A percentile compares a stretch with the other conserved stretches of the same genome.
These are phyloP conservation scores for Heliconius eleuchia DNA, from an alignment of 1,140 invertebrate species.

Conservation along the genomic window DNA sequence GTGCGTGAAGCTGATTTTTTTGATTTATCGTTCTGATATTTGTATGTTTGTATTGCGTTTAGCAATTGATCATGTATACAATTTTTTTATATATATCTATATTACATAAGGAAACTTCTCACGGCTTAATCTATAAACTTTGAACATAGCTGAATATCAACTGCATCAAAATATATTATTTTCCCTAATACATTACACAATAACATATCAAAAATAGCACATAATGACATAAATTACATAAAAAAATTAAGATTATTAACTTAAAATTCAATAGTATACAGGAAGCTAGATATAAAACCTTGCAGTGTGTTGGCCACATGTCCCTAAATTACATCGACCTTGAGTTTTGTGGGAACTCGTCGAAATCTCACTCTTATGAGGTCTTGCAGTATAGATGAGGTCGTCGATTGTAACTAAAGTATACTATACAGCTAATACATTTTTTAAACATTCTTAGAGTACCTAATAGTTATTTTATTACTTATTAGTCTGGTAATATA, in stretches of 20 bases:
- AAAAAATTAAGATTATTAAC: neutral
- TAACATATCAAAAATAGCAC: slow-evolving; percentile 28
- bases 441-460: neutral
- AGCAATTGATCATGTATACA: too few relatives aligned
- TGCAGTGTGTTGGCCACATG: slow-evolving; percentile 63
- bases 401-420: slow-evolving; percentile 22
- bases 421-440: neutral
- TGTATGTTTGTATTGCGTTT: too few relatives aligned
- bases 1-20: too few relatives aligned
- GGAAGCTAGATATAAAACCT: slow-evolving; percentile 53
- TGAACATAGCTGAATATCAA: too few relatives aligned
- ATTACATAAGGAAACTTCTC: too few relatives aligned
- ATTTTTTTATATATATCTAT: too few relatives aligned
- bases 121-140: too few relatives aligned
- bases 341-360: slow-evolving; percentile 59
- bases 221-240: slow-evolving; percentile 20
- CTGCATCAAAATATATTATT: too few relatives aligned
- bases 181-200: neutral
- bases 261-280: slow-evolving; percentile 27
- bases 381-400: slow-evolving; percentile 40
- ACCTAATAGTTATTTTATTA: neutral
- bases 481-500: neutral
- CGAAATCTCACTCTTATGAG: slow-evolving; percentile 32
- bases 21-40: too few relatives aligned
- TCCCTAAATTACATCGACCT: slow-evolving; percentile 56